Evolutionary conservation across 1,140 invertebrate species (phyloP), one percentile per base, ranked within the genome.

Genomic region (Megalopta genalis): DNA sequence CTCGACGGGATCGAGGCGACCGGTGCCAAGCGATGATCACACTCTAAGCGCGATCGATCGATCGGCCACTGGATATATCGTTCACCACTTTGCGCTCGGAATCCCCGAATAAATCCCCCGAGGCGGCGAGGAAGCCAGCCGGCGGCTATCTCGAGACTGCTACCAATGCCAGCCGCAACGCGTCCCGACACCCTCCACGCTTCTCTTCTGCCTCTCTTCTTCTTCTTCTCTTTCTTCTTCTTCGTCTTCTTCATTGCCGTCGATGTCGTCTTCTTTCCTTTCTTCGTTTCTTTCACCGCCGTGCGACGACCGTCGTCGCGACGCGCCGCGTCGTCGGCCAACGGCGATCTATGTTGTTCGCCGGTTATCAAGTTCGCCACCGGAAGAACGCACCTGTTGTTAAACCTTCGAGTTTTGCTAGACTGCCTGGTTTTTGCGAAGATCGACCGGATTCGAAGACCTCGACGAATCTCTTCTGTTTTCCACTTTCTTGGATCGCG

Each of bases 131-230:
- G 84, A 90, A 90, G 87, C 91, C 91, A 91, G 90, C 87, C 92
- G 91, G 90, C 90, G 92, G 91, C 92, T 93, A 93, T 92, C 92
- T 91, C 92, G 91, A 92, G 92, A 93, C 92, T 93, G 91, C 89
- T 91, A 90, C 91, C 90, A 92, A 91, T 92, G 92, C 91, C 91
- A 92, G 90, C 87, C 75, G 85, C 84, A 87, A 92, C 83, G 85
- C 90, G 88, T 92, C 89, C 88, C 90, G 88, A 91, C 88, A 90
- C 88, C 89, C 86, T 89, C 90, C 85, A 84, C 88, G 62, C 81
- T 37, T 64, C 62, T 67, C 72, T 83, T 67, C 80, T 77, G 12
- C 39, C 37, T 73, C 37, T 73, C 63, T 57, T 57, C 54, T 57
- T 57, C 52, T 54, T 63, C 81, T 76, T 52, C 49, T 14, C 57